phyloP scores from a whole-genome alignment of 2,797 vertebrate genomes.

The Falco berigora region DNA sequence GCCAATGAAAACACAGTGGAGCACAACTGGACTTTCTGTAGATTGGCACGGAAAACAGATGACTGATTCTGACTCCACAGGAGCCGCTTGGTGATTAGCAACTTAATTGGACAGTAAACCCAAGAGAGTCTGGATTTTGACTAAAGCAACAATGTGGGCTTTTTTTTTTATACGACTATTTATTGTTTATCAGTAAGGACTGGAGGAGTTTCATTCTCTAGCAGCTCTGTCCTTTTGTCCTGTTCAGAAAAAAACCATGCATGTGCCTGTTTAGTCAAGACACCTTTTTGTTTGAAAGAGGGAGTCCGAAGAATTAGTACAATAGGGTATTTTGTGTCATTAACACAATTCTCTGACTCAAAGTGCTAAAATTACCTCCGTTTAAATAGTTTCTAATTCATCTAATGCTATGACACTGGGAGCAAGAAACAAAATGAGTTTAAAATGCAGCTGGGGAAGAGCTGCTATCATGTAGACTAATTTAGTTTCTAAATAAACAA shows the following conservation, averaged over 20 bases:
- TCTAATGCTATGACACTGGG: slow-evolving; percentile 57
- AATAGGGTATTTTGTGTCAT: slow-evolving; percentile 52
- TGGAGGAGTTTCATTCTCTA: slow-evolving; percentile 60
- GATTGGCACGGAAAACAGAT: slow-evolving; percentile 92
- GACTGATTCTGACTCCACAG: slow-evolving; percentile 74
- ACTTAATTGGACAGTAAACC: not conserved
- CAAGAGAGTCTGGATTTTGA: slow-evolving; percentile 47
- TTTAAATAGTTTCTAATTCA: slow-evolving; percentile 64
- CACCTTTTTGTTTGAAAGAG: slow-evolving; percentile 69
- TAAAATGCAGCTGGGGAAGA: slow-evolving; percentile 55
- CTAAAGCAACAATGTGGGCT: slow-evolving; percentile 37
- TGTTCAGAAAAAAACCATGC: slow-evolving; percentile 60
- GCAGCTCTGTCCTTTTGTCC: slow-evolving; percentile 56
- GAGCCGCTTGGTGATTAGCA: slow-evolving; percentile 1
- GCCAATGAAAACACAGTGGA: slow-evolving; percentile 99
- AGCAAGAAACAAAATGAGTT: slow-evolving; percentile 63
- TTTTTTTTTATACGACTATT: slow-evolving; percentile 67
- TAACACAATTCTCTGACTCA: slow-evolving; percentile 61
- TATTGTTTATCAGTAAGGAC: slow-evolving; percentile 74
- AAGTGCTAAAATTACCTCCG: slow-evolving; percentile 71
- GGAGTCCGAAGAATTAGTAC: slow-evolving; percentile 62
- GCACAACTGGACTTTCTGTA: slow-evolving; percentile 98
- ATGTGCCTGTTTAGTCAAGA: slow-evolving; percentile 76
- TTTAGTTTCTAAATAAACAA: slow-evolving; percentile 67
- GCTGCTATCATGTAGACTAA: slow-evolving; percentile 67